Evolutionary conservation across 1,140 invertebrate genomes (phyloP).

Genomic region (Rhyacophila brunnea): DNA sequence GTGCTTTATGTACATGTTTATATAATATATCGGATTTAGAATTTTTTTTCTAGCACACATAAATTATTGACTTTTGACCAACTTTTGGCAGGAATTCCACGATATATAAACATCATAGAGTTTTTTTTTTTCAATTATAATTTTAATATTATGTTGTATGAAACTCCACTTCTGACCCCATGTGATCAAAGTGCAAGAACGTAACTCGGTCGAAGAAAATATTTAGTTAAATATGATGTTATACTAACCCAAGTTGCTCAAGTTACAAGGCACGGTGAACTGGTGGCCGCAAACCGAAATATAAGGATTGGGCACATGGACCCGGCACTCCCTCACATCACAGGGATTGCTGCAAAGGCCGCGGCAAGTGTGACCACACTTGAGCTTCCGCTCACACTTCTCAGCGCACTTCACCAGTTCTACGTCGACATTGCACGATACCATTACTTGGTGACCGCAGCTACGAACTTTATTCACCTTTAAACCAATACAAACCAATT

Average conservation of each 20-base stretch:
- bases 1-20: too few relatives aligned
- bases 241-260: constrained; percentile 12
- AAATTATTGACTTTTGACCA: too few relatives aligned
- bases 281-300: constrained; percentile 47
- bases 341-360: constrained; percentile 50
- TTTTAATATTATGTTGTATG: background rate
- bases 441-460: constrained; percentile 47
- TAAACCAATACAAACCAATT: constrained; percentile 10
- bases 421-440: constrained; percentile 45
- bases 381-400: constrained; percentile 48
- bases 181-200: background rate
- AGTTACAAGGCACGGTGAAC: constrained; percentile 45
- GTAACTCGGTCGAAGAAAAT: background rate
- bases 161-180: background rate
- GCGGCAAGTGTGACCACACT: constrained; percentile 54
- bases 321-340: constrained; percentile 40
- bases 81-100: too few relatives aligned
- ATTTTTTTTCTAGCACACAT: too few relatives aligned
- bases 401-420: constrained; percentile 43
- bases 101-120: background rate
- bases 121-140: background rate
- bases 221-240: background rate
- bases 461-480: constrained; percentile 48
- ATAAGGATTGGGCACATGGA: constrained; percentile 32
- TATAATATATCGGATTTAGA: too few relatives aligned